Base-by-base conservation (phyloP, 2,797 vertebrate genomes). In the Cossypha caffra region DNA sequence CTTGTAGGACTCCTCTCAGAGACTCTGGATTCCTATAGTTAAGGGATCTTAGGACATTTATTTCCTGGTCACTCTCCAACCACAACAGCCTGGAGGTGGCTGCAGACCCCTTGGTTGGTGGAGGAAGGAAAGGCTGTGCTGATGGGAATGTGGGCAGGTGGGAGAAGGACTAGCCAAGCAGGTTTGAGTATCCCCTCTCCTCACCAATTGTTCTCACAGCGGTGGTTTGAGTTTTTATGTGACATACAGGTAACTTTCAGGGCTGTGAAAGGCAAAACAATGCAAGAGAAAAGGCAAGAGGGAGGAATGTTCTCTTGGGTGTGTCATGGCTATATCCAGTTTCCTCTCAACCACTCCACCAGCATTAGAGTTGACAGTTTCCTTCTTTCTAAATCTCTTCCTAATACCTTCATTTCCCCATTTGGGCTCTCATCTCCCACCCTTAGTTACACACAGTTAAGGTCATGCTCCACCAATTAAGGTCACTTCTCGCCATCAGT, bases 101-200 rank as follows among this genome's bases (percentile, higher is more conserved):
- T 74, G 33, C 40, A 71, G 43, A 28, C 26, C 31, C 19, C 14
- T 2, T 20, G 1, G 3, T 14, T 1, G 0, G 40, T 63, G 37
- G 67, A 63, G 10, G 29, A 81, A 42, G 24, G 67, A 71, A 57
- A 52, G 50, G 42, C 38, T 78, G 13, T 74, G 35, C 33, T 54
- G 37, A 4, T 38, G 20, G 37, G 37, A 61, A 16, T 2, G 2
- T 29, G 35, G 24, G 50, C 23, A 42, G 43, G 15, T 54, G 47
- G 35, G 40, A 90, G 68, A 54, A 86, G 28, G 14, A 25, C n/a
- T 68, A 47, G 24, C 40, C 31, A 59, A 59, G 31, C 26, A 45
- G n/a, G 10, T 75, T 80, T 57, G 35, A 55, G 16, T 57, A 21
- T 80, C 29, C 11, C 26, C 29, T 78, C 43, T 83, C 28, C 73